These are phyloP conservation scores for Charadrius vociferus DNA, from an alignment of 2,113 vertebrate genomes.

Conservation along the genomic window DNA sequence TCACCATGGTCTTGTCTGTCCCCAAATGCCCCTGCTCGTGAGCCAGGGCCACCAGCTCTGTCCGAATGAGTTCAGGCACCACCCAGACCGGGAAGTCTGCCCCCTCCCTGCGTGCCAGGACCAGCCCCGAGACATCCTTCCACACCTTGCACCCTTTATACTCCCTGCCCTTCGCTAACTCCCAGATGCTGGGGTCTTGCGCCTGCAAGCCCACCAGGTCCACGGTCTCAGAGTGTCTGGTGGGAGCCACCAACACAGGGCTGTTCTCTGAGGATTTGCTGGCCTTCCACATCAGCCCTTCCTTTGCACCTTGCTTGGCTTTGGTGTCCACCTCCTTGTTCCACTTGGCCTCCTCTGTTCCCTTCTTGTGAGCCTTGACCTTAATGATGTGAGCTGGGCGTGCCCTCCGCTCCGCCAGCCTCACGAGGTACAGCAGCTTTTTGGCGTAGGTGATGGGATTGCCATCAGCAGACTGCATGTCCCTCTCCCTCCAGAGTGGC, in stretches of 20 bases:
- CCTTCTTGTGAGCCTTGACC: slow-evolving; percentile 58
- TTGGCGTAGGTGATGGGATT: slow-evolving; percentile 48
- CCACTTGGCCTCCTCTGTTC: slow-evolving; percentile 58
- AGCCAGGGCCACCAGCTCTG: slow-evolving; percentile 46
- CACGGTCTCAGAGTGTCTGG: background rate
- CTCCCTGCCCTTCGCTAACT: background rate
- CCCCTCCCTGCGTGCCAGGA: slow-evolving; percentile 18
- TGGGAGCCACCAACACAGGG: background rate
- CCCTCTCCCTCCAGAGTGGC: slow-evolving; percentile 33
- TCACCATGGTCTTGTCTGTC: slow-evolving; percentile 54
- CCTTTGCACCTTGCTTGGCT: slow-evolving; percentile 52
- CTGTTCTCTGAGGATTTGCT: background rate
- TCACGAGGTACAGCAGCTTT: slow-evolving; percentile 35
- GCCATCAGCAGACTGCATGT: slow-evolving; percentile 32
- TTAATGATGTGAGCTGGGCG: slow-evolving; percentile 21
- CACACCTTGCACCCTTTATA: slow-evolving; percentile 61
- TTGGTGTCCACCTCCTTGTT: slow-evolving; percentile 39
- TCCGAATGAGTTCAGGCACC: slow-evolving; percentile 22
- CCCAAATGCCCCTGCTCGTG: slow-evolving; percentile 52
- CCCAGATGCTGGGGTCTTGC: slow-evolving; percentile 1
- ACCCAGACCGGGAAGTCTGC: slow-evolving; percentile 38
- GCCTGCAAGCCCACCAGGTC: slow-evolving; percentile 47
- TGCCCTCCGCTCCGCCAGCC: background rate
- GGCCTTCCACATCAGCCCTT: slow-evolving; percentile 56
- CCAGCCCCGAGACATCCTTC: slow-evolving; percentile 7